Evolutionary conservation across 2,113 vertebrate genomes (phyloP).

Genomic region (cat (Felis catus)): F.catus_Fca126_mat1.0 CM031413.1:109939501-109940000

Average conservation of each 20-base stretch:
- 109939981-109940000: background rate
- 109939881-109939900: background rate
- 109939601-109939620: no score
- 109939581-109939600: no score
- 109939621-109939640: no score
- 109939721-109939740: background rate
- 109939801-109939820: background rate
- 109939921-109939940: background rate
- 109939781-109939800: background rate
- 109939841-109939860: background rate
- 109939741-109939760: conserved; percentile 17
- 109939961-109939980: background rate
- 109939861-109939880: background rate
- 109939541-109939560: no score
- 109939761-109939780: background rate
- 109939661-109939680: no score
- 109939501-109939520: no score
- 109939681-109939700: no score
- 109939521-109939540: no score
- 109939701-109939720: no score
- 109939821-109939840: background rate
- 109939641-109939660: no score
- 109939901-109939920: background rate
- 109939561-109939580: no score
- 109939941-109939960: background rate